A percentile compares a stretch with the other conserved stretches of the same genome.
Conservation (phyloP, 2,797 vertebrate genomes). For the Coracias cyanogaster region DNA sequence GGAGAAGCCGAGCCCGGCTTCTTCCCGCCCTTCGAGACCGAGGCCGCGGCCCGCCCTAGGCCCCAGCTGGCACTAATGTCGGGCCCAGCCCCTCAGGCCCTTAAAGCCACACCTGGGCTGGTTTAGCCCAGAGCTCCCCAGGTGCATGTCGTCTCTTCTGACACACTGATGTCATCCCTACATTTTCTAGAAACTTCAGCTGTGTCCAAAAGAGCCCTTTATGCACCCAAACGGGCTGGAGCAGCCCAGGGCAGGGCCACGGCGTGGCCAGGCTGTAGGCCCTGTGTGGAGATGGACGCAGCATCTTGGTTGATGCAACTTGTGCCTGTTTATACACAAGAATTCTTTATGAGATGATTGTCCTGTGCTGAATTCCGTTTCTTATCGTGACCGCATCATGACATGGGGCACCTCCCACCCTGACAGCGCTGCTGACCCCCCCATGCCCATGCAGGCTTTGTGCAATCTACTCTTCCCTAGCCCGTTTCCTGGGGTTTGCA, state of each 20-base stretch:
- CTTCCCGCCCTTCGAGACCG: no score
- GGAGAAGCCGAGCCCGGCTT: rapidly evolving
- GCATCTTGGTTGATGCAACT: not conserved
- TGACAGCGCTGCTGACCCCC: not conserved
- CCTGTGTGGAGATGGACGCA: not conserved
- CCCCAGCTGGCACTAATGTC: no score
- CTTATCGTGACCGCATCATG: rapidly evolving
- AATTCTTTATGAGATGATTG: not conserved
- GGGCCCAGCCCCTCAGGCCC: not conserved
- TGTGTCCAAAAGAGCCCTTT: not conserved
- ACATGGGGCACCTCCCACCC: not conserved
- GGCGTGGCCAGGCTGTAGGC: rapidly evolving
- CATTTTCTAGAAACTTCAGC: not conserved
- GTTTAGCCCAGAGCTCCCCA: not conserved
- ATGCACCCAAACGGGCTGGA: not conserved
- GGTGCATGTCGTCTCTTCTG: rapidly evolving
- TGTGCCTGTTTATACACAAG: not conserved
- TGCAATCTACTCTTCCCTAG: not conserved
- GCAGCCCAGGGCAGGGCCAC: no score
- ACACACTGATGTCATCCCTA: rapidly evolving
- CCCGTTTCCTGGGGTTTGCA: not conserved
- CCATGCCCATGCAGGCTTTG: rapidly evolving
- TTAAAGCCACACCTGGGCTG: not conserved
- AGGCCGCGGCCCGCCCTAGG: no score
- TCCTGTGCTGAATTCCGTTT: not conserved